Conservation (phyloP, 1,140 invertebrate species). For the Drosophila trapezifrons region DNA sequence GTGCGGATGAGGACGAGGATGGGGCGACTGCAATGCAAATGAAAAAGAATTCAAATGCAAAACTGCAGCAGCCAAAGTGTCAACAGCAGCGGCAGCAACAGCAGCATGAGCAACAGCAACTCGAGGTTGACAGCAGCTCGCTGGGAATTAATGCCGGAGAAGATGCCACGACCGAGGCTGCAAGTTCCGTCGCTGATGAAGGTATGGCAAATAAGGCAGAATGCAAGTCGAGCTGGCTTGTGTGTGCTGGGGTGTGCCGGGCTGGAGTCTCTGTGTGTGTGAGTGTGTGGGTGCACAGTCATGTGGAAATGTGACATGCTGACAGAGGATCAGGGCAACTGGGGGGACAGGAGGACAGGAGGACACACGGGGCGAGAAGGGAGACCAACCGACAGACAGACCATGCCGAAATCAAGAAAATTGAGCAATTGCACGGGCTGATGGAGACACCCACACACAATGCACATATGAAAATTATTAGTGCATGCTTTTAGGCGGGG, state of each 20-base stretch:
- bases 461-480: slow-evolving; percentile 80
- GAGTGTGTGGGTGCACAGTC: slow-evolving; percentile 51
- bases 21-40: slow-evolving; percentile 57
- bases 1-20: slow-evolving; percentile 11
- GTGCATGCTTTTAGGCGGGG: slow-evolving; percentile 77
- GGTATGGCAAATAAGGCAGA: slow-evolving; percentile 80
- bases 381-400: slow-evolving; percentile 57
- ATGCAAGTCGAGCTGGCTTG: slow-evolving; percentile 43
- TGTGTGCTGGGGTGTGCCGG: slow-evolving; percentile 9
- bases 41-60: slow-evolving; percentile 77
- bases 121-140: slow-evolving; percentile 64
- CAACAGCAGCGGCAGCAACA: slow-evolving; percentile 51
- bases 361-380: slow-evolving; percentile 2
- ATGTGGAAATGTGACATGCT: slow-evolving; percentile 69
- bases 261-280: background rate
- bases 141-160: slow-evolving; percentile 75
- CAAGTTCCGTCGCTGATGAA: slow-evolving; percentile 75
- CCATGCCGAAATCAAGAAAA: slow-evolving; percentile 75
- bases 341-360: background rate
- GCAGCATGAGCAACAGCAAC: slow-evolving; percentile 34
- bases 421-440: slow-evolving; percentile 73
- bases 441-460: slow-evolving; percentile 42
- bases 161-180: slow-evolving; percentile 64
- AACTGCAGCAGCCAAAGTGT: slow-evolving; percentile 68
- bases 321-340: slow-evolving; percentile 26